phyloP scores from a whole-genome alignment of 1,140 invertebrate genomes.

The Bactericera cockerelli region DNA sequence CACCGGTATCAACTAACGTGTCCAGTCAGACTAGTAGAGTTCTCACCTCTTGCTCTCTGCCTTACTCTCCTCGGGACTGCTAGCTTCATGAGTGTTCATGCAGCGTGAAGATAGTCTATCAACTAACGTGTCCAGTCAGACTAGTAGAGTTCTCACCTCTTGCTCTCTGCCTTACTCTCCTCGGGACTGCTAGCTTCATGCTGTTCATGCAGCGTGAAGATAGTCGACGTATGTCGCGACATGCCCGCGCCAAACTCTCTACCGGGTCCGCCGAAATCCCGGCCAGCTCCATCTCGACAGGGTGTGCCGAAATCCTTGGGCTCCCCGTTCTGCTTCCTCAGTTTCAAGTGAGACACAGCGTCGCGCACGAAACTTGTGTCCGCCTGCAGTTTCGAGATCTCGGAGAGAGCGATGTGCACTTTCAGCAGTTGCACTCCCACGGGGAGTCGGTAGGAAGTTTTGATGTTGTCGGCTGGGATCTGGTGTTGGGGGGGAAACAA shows the following conservation, averaged over 20 bases:
- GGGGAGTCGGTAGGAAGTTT: slow-evolving; percentile 48
- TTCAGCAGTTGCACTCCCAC: slow-evolving; percentile 56
- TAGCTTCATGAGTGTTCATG: background rate
- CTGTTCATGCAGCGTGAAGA: background rate
- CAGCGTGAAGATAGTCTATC: too few species aligned
- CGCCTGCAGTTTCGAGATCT: slow-evolving; percentile 37
- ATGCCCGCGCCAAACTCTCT: background rate
- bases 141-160: too few species aligned
- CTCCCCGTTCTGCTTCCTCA: too few species aligned
- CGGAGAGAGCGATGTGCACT: slow-evolving; percentile 50
- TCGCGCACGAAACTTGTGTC: background rate
- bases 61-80: background rate
- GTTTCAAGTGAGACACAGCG: too few species aligned
- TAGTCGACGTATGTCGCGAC: slow-evolving; percentile 2
- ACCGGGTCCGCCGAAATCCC: background rate
- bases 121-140: too few species aligned
- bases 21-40: too few species aligned
- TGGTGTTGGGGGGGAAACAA: slow-evolving; percentile 21
- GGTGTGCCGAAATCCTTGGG: too few species aligned
- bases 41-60: too few species aligned
- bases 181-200: background rate
- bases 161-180: background rate
- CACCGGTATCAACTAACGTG: too few species aligned
- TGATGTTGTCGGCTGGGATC: slow-evolving; percentile 49
- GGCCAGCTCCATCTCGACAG: too few species aligned